Base-by-base conservation (phyloP, 2,888 invertebrate genomes). In the Teleogryllus oceanicus region DNA sequence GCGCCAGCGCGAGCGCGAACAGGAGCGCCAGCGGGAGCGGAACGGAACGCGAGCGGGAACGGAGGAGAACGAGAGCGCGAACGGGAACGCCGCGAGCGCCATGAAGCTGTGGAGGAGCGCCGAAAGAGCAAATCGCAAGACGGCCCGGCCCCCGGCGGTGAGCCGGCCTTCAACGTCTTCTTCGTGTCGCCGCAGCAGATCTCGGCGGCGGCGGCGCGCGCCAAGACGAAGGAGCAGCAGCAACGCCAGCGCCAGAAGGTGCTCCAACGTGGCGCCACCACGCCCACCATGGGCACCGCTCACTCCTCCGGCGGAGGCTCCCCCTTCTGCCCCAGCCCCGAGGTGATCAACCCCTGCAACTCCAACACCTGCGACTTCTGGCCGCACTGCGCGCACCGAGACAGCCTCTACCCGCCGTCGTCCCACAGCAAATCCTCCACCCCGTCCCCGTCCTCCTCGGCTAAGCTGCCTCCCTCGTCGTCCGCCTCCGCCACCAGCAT, bases 281-380 rank as follows among this genome's bases (percentile, higher is more conserved):
- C 89, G 50, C 89, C 89, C 0, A 86, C 84, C 80, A 85, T 87
- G 78, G 83, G 84, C 81, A 79, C 82, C 82, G 62, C 82, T 81
- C 77, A 80, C 77, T 78, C 76, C 62, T 62, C 62, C 4, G 62
- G 16, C 16, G 62, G 16, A n/a, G 62, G 62, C n/a, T 62, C 62
- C 4, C 62, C 62, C 13, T 80, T 79, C 80, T 76, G 83, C 50
- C 78, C 84, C 21, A 85, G 85, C 77, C 84, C 86, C 13, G 87
- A 21, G 18, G 77, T 86, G 78, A 83, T 86, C 13, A 86, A 86
- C 79, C 87, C 88, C 62, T 90, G 90, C 85, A 89, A 88, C 84
- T 88, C 89, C 78, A 89, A 88, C 82, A 89, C 89, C 16, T 91
- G 91, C 84, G 90, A 91, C 83, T 92, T 90, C 86, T 92, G 92